Conservation (phyloP, 1,140 invertebrate species). For the Neotoxoptera formosana region DNA sequence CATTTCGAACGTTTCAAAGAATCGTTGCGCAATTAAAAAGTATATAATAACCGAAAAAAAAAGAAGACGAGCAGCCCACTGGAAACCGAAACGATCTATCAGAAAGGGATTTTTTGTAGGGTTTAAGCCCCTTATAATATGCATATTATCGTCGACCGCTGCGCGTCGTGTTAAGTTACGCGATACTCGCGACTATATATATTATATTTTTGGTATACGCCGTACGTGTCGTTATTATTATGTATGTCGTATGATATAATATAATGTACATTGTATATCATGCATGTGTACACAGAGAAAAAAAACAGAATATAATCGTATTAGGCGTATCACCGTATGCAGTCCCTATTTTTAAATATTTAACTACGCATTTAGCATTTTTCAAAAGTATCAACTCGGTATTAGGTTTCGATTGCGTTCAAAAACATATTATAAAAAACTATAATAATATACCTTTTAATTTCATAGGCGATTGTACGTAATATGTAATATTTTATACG, state of each 20-base stretch:
- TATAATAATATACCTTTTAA: background rate
- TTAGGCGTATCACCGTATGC: background rate
- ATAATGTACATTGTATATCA: background rate
- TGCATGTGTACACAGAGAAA: background rate
- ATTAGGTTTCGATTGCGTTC: background rate
- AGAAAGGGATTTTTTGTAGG: conserved; percentile 20
- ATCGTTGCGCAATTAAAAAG: conserved; percentile 29
- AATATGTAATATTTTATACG: background rate
- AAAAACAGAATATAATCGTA: background rate
- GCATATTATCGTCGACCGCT: background rate
- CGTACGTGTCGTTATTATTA: background rate
- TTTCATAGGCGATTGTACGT: background rate
- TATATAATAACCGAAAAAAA: background rate
- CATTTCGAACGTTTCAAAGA: background rate
- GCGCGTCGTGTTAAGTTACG: background rate
- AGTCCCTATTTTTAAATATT: background rate
- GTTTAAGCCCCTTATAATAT: background rate
- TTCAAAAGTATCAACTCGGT: background rate
- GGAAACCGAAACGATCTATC: conserved; percentile 12
- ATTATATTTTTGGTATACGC: background rate
- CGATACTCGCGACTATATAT: background rate
- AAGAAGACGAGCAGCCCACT: background rate
- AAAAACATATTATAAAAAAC: too few relatives aligned
- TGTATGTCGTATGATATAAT: background rate
- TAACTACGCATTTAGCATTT: background rate